A percentile compares a stretch with the other conserved stretches of the same genome.
phyloP scores from a whole-genome alignment of 2,113 vertebrate genomes.

The Semicossyphus pulcher region DNA sequence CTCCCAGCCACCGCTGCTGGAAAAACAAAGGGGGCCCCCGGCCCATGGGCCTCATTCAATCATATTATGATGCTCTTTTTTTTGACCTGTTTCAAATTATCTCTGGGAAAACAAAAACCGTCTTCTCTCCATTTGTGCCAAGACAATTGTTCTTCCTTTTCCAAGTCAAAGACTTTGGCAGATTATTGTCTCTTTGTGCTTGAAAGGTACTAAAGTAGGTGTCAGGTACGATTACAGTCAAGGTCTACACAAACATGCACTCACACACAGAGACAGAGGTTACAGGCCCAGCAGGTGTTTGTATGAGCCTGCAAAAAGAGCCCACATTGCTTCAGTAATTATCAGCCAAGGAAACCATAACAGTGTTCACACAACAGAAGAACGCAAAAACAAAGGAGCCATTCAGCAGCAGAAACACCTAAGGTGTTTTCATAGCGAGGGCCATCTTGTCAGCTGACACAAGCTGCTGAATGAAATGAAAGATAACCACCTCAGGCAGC shows the following conservation, averaged over 20 bases:
- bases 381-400: slow-evolving; percentile 81
- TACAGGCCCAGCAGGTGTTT: slow-evolving; percentile 64
- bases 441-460: slow-evolving; percentile 76
- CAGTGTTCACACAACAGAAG: slow-evolving; percentile 76
- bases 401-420: slow-evolving; percentile 75
- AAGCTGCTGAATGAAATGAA: slow-evolving; percentile 70
- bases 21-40: slow-evolving; percentile 74
- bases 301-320: slow-evolving; percentile 47
- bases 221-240: slow-evolving; percentile 78
- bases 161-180: slow-evolving; percentile 71
- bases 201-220: slow-evolving; percentile 76
- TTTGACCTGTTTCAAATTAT: slow-evolving; percentile 79
- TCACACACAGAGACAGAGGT: slow-evolving; percentile 32
- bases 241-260: slow-evolving; percentile 46
- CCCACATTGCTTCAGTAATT: slow-evolving; percentile 75
- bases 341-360: slow-evolving; percentile 78
- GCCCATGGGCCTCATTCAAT: slow-evolving; percentile 67
- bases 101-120: slow-evolving; percentile 73
- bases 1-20: slow-evolving; percentile 61
- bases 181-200: slow-evolving; percentile 71
- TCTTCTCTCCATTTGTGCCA: slow-evolving; percentile 51
- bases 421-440: slow-evolving; percentile 77
- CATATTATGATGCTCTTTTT: slow-evolving; percentile 68
- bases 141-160: slow-evolving; percentile 63
- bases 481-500: slow-evolving; percentile 77